phyloP scores from a whole-genome alignment of 2,888 invertebrate genomes.

The Cheilosia vernalis region DNA sequence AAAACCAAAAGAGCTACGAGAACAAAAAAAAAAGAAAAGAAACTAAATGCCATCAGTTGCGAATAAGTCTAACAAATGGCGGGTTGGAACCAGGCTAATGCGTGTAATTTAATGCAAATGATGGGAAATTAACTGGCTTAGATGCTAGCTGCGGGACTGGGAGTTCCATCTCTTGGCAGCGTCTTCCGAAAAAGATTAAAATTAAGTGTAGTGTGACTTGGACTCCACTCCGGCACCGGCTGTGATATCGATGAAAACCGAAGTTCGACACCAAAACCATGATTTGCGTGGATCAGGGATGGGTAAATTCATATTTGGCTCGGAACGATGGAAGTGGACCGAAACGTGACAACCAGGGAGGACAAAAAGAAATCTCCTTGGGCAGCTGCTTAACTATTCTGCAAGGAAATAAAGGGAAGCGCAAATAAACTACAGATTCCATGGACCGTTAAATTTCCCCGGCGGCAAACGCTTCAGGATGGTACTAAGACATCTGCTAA shows the following conservation, averaged over 20 bases:
- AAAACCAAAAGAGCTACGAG: conserved; percentile 2
- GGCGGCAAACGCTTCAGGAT: conserved; percentile 45
- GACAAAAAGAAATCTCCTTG: conserved; percentile 23
- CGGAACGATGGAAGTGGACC: conserved; percentile 35
- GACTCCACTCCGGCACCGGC: conserved; percentile 39
- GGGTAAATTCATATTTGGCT: background rate
- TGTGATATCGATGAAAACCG: conserved; percentile 42
- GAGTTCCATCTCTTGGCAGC: conserved; percentile 26
- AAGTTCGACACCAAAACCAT: conserved; percentile 46
- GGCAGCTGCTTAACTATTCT: conserved; percentile 58
- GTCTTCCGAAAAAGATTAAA: conserved; percentile 31
- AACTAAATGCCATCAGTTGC: conserved; percentile 15
- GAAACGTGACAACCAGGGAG: conserved; percentile 48
- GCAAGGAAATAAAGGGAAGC: conserved; percentile 26
- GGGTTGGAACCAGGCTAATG: conserved; percentile 61
- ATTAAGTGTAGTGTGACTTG: conserved; percentile 56
- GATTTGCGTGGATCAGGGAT: conserved; percentile 16
- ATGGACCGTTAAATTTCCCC: conserved; percentile 73
- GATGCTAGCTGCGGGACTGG: conserved; percentile 46
- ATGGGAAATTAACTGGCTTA: conserved; percentile 72
- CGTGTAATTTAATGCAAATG: conserved; percentile 75
- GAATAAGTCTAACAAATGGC: conserved; percentile 54
- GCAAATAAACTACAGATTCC: conserved; percentile 66
- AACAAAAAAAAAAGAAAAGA: background rate
- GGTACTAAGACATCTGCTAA: background rate